A percentile compares a stretch with the other conserved stretches of the same genome.
Evolutionary conservation across 2,797 vertebrate genomes (phyloP).

Genomic region (Scolopax bukidnonensis): DNA sequence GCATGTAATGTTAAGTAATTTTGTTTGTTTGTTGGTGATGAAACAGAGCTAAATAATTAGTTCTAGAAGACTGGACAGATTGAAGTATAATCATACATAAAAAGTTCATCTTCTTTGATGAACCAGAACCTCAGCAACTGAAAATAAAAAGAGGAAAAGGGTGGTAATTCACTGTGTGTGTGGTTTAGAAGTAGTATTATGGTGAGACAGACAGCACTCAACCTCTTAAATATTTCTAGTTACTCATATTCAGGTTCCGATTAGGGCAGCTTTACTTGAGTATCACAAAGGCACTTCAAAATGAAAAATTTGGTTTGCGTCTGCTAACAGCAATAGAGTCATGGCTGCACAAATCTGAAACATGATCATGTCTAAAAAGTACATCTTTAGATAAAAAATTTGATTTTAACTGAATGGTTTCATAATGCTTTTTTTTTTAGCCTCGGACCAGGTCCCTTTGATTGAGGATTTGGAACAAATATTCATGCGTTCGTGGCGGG

Average conservation of each 20-base stretch:
- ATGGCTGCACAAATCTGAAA: background rate
- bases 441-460: slow-evolving; percentile 92
- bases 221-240: background rate
- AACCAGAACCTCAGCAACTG: background rate
- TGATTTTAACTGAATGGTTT: background rate
- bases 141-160: background rate
- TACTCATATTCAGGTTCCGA: background rate
- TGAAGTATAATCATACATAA: background rate
- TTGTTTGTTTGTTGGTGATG: background rate
- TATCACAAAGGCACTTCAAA: background rate
- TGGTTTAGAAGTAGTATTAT: background rate
- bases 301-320: background rate
- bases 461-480: slow-evolving; percentile 98
- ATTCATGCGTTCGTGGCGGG: slow-evolving; percentile 95
- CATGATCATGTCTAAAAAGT: background rate
- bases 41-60: background rate
- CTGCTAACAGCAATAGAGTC: background rate
- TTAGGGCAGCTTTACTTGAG: background rate
- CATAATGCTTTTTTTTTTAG: slow-evolving; percentile 68
- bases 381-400: background rate
- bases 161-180: background rate
- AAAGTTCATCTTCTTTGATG: background rate
- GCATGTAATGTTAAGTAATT: background rate
- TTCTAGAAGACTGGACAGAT: background rate
- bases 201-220: background rate